phyloP scores from a whole-genome alignment of 2,113 vertebrate genomes.

The Takifugu bimaculatus region DNA sequence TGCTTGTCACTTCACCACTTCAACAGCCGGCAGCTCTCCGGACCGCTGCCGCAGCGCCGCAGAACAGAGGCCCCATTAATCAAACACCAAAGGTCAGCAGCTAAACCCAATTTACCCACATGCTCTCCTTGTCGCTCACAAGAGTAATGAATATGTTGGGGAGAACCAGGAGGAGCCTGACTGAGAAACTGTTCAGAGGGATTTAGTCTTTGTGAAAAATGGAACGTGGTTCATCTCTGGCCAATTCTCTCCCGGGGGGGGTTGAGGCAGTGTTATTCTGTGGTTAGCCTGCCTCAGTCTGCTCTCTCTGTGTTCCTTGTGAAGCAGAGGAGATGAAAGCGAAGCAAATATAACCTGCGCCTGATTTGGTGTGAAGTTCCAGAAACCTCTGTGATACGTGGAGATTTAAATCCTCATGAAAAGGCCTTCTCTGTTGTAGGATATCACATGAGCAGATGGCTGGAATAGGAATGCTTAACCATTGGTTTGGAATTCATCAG shows the following conservation, averaged over 20 bases:
- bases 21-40: constrained; percentile 38
- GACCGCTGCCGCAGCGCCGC: constrained; percentile 55
- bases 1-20: constrained; percentile 51
- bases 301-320: constrained; percentile 18
- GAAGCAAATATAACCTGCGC: constrained; percentile 30
- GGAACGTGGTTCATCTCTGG: constrained; percentile 35
- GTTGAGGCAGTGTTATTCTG: constrained; percentile 10
- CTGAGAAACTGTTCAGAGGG: constrained; percentile 37
- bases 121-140: constrained; percentile 66
- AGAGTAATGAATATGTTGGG: constrained; percentile 71
- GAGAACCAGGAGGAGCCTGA: constrained; percentile 45
- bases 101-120: constrained; percentile 76
- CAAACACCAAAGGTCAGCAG: constrained; percentile 76
- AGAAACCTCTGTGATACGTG: constrained; percentile 20
- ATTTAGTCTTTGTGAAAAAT: constrained; percentile 58
- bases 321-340: constrained; percentile 36
- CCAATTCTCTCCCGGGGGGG: constrained; percentile 33
- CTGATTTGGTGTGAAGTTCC: constrained; percentile 28
- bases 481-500: too few species aligned
- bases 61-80: constrained; percentile 70
- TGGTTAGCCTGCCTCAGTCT: constrained; percentile 3
- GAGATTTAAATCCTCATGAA: constrained; percentile 41
- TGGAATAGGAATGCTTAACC: too few species aligned
- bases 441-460: too few species aligned
- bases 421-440: not conserved